Evolutionary conservation across 2,797 vertebrate genomes (phyloP), one percentile per base, ranked within the genome.

Genomic region (Mormyrus hasselquistii): DNA sequence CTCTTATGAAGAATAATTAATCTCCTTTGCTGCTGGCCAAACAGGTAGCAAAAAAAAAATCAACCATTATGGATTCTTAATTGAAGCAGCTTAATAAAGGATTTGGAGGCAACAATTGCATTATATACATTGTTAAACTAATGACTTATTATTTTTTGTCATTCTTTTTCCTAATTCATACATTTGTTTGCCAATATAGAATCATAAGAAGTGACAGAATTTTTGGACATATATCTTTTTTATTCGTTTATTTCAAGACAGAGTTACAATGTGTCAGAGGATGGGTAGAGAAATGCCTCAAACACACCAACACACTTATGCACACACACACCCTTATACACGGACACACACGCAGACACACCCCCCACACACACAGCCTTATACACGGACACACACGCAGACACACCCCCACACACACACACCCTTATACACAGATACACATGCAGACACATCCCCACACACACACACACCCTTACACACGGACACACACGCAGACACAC

Each of bases 281-380:
- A 34, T 73, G 29, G 29, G 4, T 14, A 73, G 29, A 2, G 65
- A 73, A 69, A 69, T 34, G 0, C n/a, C 84, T n/a, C 19, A 84
- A 44, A 84, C 9, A 84, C 79, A 29, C 25, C n/a, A 12, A 50
- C 2, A 85, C 41, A 25, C 47, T 7, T n/a, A 12, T 6, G 47
- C 16, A 29, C n/a, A 50, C 79, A 89, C 73, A 82, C 53, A 55
- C 3, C 14, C 0, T 47, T 4, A n/a, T 38, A 89, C 88, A 62
- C 34, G 62, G 87, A 87, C 88, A 62, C 79, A 83, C 41, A 34
- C n/a, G 90, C 90, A 89, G 73, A 89, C 73, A 44, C 88, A 41
- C 25, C 38, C 62, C 22, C 25, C 25, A 29, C 25, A 29, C 25
- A 29, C 25, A 29, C 25, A 29, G 25, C 25, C 25, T 29, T 29